These are phyloP conservation scores for Oryzias javanicus DNA, from an alignment of 2,113 vertebrate genomes.

Conservation along the genomic window DNA sequence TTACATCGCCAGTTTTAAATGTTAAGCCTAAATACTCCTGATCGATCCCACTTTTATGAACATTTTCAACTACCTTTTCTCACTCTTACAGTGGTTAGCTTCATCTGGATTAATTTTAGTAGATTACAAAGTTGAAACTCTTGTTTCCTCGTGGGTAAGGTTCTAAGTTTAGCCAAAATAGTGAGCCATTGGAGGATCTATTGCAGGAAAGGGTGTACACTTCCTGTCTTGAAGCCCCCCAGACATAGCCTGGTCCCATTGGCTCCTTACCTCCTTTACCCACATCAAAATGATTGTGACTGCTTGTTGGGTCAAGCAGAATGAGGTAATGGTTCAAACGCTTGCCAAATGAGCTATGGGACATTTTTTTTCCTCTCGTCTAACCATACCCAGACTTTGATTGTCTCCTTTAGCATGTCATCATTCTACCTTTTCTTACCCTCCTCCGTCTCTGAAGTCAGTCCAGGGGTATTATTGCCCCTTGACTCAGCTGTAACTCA, in stretches of 20 bases:
- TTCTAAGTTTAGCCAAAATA: slow-evolving; percentile 56
- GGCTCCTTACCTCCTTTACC: slow-evolving; percentile 40
- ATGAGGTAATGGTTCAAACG: slow-evolving; percentile 66
- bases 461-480: neutral
- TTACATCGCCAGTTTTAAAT: too few species aligned
- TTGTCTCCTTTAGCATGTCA: slow-evolving; percentile 14
- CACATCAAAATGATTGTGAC: slow-evolving; percentile 47
- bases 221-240: slow-evolving; percentile 67
- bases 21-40: too few species aligned
- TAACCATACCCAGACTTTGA: slow-evolving; percentile 9
- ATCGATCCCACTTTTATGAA: neutral
- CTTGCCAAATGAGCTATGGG: slow-evolving; percentile 32
- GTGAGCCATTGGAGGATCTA: slow-evolving; percentile 56
- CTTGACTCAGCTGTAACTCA: slow-evolving; percentile 14
- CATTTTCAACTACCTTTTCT: neutral
- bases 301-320: slow-evolving; percentile 61
- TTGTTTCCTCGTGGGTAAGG: slow-evolving; percentile 25
- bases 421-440: neutral
- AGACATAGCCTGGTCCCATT: slow-evolving; percentile 40
- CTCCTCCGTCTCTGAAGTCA: slow-evolving; percentile 14
- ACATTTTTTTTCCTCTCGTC: neutral
- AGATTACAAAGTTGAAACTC: slow-evolving; percentile 19
- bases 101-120: slow-evolving; percentile 25
- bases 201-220: slow-evolving; percentile 72
- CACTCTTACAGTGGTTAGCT: slow-evolving; percentile 16